Percentiles rank a stretch among this genome's conserved stretches.
Conservation (phyloP, 2,888 invertebrate species). For the Caenorhabditis imperialis region DNA sequence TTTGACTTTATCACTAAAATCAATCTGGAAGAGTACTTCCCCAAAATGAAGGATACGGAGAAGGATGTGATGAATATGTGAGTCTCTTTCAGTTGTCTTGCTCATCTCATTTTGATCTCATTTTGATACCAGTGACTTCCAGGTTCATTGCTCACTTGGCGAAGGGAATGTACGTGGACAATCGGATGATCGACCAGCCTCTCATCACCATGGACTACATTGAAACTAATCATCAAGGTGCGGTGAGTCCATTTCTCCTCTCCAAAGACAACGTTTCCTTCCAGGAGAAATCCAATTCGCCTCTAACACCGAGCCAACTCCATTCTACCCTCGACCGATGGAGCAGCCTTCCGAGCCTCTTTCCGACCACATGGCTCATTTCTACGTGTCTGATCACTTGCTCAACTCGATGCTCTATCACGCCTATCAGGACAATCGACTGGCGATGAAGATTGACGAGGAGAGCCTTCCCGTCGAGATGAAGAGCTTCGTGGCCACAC, state of each 20-base stretch:
- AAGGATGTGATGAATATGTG: conserved; percentile 44
- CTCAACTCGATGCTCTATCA: conserved; percentile 75
- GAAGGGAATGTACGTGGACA: conserved; percentile 72
- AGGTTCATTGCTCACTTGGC: conserved; percentile 73
- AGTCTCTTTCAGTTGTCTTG: too few relatives aligned
- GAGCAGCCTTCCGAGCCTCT: conserved; percentile 43
- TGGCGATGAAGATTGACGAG: conserved; percentile 67
- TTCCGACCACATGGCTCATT: conserved; percentile 69
- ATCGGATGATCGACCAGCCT: conserved; percentile 71
- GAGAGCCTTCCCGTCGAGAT: conserved; percentile 51
- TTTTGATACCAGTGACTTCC: too few relatives aligned
- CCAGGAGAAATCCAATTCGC: conserved; percentile 73
- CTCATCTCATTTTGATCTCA: too few relatives aligned
- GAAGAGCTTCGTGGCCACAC: conserved; percentile 68
- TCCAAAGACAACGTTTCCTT: conserved; percentile 6
- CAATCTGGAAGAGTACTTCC: conserved; percentile 70
- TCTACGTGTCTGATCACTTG: conserved; percentile 75
- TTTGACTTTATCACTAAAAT: conserved; percentile 68
- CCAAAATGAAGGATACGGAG: conserved; percentile 21
- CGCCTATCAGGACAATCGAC: conserved; percentile 73
- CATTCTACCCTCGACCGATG: conserved; percentile 73
- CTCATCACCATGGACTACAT: conserved; percentile 74
- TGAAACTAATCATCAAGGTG: conserved; percentile 74
- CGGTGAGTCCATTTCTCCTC: conserved; percentile 13
- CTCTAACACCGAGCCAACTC: conserved; percentile 56